phyloP scores from a whole-genome alignment of 92 coral and sea anemone genomes.

The Epizoanthus fatuus region DNA sequence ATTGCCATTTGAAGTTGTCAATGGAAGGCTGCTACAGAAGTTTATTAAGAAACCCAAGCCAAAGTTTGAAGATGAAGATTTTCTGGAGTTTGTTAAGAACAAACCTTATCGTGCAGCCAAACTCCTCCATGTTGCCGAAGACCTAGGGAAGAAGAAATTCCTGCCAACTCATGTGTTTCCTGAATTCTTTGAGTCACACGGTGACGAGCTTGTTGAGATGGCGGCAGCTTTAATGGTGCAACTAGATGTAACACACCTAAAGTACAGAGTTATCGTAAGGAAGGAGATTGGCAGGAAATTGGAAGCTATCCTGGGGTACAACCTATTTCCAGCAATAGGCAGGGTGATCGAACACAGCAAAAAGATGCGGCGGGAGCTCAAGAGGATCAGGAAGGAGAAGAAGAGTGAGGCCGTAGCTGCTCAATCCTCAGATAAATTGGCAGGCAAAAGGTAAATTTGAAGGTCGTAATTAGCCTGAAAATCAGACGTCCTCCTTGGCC shows the following conservation, averaged over 20 bases:
- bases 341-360: background rate
- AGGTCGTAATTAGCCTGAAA: no score
- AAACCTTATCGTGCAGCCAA: constrained; percentile 18
- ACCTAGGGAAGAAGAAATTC: constrained; percentile 28
- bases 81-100: constrained; percentile 29
- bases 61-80: constrained; percentile 4
- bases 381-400: background rate
- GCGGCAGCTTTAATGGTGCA: constrained; percentile 8
- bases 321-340: constrained; percentile 35
- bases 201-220: background rate
- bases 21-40: constrained; percentile 14
- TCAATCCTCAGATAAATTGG: no score
- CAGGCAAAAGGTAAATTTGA: no score
- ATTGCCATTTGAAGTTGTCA: constrained; percentile 34
- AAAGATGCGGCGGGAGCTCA: constrained; percentile 1
- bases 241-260: constrained; percentile 14
- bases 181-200: constrained; percentile 15
- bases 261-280: constrained; percentile 19
- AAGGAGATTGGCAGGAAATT: constrained; percentile 40
- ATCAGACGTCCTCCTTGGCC: no score
- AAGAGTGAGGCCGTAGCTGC: no score
- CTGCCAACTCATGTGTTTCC: constrained; percentile 39
- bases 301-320: constrained; percentile 26
- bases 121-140: constrained; percentile 34
- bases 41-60: constrained; percentile 23